A percentile compares a stretch with the other conserved stretches of the same genome.
Evolutionary conservation across 37 sponge, comb jelly and placozoan genomes (phyloP).

Genomic region (Beroe forskalii): DNA sequence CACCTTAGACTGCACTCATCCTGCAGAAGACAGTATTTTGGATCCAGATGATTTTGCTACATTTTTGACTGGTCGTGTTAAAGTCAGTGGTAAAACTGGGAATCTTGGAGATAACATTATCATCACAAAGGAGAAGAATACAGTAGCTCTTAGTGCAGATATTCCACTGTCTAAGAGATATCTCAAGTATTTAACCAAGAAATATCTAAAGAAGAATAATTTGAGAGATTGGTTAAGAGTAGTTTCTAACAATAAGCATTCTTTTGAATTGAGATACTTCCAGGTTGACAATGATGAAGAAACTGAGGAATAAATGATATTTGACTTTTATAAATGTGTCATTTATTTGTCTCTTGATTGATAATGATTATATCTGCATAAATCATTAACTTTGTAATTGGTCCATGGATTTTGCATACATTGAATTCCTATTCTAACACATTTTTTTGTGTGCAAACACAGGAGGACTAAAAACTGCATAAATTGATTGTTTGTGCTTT

Average conservation of each 20-base stretch:
- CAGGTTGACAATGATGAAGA: conserved; percentile 57
- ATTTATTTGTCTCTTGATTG: too few species aligned
- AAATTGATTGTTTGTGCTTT: too few species aligned
- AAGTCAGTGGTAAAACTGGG: conserved; percentile 28
- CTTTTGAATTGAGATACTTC: conserved; percentile 50
- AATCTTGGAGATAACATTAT: conserved; percentile 50
- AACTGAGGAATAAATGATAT: conserved; percentile 43
- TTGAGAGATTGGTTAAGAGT: conserved; percentile 62
- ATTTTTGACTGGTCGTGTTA: conserved; percentile 17
- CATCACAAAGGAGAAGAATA: conserved; percentile 60
- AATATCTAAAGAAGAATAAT: conserved; percentile 61
- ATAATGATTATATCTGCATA: too few species aligned
- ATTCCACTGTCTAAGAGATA: conserved; percentile 60
- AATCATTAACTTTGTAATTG: too few species aligned
- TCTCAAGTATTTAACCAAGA: conserved; percentile 56
- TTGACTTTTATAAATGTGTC: not conserved
- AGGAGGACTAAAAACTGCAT: too few species aligned
- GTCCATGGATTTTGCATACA: too few species aligned
- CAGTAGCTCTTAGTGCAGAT: conserved; percentile 47
- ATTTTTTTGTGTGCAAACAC: too few species aligned
- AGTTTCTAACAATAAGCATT: conserved; percentile 39
- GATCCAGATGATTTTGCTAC: conserved; percentile 53
- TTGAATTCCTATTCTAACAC: too few species aligned
- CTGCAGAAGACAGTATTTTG: conserved; percentile 56
- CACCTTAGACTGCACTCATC: conserved; percentile 54